Evolutionary conservation across 2,888 invertebrate genomes (phyloP).

Genomic region (Neoaliturus tenellus): DNA sequence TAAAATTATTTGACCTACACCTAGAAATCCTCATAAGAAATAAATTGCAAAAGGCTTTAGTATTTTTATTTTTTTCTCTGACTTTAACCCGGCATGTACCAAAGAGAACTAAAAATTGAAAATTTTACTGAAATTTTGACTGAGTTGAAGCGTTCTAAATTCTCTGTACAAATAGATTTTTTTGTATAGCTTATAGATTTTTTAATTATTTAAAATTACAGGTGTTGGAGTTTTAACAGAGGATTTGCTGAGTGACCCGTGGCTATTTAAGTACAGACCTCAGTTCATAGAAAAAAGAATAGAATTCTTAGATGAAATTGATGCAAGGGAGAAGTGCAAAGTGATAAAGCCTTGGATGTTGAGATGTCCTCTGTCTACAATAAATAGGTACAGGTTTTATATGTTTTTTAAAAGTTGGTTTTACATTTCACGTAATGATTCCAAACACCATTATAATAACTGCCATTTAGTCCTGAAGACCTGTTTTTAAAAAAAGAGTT

Average conservation of each 20-base stretch:
- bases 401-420: too few relatives aligned
- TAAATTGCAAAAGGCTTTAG: too few relatives aligned
- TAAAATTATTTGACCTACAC: too few relatives aligned
- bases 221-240: slow-evolving; percentile 76
- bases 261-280: slow-evolving; percentile 79
- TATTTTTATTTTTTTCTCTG: too few relatives aligned
- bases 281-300: slow-evolving; percentile 75
- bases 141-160: background rate
- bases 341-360: slow-evolving; percentile 82
- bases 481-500: too few relatives aligned
- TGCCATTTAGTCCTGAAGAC: too few relatives aligned
- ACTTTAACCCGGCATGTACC: too few relatives aligned
- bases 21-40: too few relatives aligned
- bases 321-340: slow-evolving; percentile 71
- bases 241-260: slow-evolving; percentile 78
- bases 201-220: slow-evolving; percentile 66
- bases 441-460: too few relatives aligned
- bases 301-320: slow-evolving; percentile 72
- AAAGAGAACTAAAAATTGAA: slow-evolving; percentile 27
- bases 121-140: background rate
- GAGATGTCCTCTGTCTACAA: slow-evolving; percentile 76
- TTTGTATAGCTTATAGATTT: background rate
- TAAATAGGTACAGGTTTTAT: slow-evolving; percentile 76
- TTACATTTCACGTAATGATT: too few relatives aligned
- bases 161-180: background rate